Base-by-base conservation (phyloP, 2,888 invertebrate species). In the Drosophila imparisetae region DNA sequence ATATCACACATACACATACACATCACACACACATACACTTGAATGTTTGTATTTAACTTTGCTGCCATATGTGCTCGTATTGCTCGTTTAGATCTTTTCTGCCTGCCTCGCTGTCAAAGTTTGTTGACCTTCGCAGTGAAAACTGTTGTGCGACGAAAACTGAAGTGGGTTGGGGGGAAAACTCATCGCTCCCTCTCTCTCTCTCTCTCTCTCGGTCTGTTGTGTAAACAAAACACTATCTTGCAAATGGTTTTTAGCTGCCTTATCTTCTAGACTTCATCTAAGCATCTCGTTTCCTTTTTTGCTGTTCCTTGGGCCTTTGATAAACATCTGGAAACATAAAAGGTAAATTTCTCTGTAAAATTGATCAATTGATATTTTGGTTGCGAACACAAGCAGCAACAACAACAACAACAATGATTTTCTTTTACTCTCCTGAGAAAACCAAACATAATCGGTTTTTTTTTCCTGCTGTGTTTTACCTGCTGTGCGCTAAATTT, bases 81-180 rank as follows among this genome's bases (percentile, higher is more conserved):
- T 27, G 53, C 27, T 50, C 59, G 67, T 55, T 66, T 30, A 27
- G 66, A 40, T 65, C 66, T 58, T 24, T 15, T 50, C 40, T 40
- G 21, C 42, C 11, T 38, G 27, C 57, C 5, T 40, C 30, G 24
- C 32, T 48, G 30, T 45, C 63, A 74, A 72, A 89, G 89, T 85
- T 85, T 84, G 82, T 87, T 84, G 89, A 85, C 89, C 85, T 89
- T 84, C 87, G 66, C 21, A 27, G 24, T 42, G 50, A 61, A 29
- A 61, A 66, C 34, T 45, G 48, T 36, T 50, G 50, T 50, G 49
- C 29, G 38, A 55, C 24, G 27, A 29, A n/a, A 55, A 38, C n/a
- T 34, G 32, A 27, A 49, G 32, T 21, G 34, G 10, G 13, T 32
- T 27, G 57, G 40, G 52, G 53, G 34, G 52, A 52, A 48, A 65